phyloP scores from a whole-genome alignment of 2,888 invertebrate genomes.

The Lasioglossum zephyrum region DNA sequence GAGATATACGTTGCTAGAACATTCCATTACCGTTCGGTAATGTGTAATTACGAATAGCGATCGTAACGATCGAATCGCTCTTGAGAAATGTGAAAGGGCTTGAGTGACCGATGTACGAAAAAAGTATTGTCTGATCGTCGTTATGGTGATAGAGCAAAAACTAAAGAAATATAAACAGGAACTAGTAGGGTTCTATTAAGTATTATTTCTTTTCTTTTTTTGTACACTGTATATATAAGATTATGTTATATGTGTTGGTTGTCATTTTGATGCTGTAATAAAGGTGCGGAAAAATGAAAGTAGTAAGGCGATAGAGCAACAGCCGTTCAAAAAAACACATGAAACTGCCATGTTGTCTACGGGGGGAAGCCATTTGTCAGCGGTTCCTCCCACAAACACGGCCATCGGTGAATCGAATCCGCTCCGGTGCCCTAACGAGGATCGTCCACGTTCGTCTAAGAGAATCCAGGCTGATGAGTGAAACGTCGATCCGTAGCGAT shows the following conservation, averaged over 20 bases:
- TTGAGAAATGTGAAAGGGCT: not conserved
- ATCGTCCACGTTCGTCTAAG: not conserved
- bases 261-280: no score
- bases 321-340: not conserved
- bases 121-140: not conserved
- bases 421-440: slow-evolving; percentile 3
- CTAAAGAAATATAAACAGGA: no score
- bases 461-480: not conserved
- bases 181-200: no score
- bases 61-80: not conserved
- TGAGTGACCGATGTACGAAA: not conserved
- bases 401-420: not conserved
- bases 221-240: no score
- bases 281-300: no score
- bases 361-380: not conserved
- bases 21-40: not conserved
- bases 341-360: not conserved
- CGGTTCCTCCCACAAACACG: slow-evolving; percentile 3
- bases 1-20: not conserved
- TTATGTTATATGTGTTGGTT: no score
- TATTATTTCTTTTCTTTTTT: no score
- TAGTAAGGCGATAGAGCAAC: not conserved
- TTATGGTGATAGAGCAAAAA: not conserved
- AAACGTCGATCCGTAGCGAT: not conserved
- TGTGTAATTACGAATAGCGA: not conserved